Evolutionary conservation across 1,140 invertebrate genomes (phyloP), one percentile per base, ranked within the genome.

Genomic region (Doryteuthis pealeii): DNA sequence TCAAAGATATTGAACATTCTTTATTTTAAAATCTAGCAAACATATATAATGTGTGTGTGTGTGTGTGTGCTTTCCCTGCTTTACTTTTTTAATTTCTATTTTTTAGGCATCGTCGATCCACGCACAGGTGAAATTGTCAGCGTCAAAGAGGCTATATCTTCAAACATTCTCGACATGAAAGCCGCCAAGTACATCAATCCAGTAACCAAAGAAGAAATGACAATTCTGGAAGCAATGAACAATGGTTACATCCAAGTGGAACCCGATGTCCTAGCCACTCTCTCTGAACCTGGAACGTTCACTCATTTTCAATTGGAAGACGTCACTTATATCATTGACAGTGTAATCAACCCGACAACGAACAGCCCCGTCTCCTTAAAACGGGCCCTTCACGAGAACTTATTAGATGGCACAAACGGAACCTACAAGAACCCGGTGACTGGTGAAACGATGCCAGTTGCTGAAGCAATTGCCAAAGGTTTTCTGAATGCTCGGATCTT

Each of bases 401-500:
- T 87, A 66, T 81, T 88, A 58, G 83, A 86, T 71, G 75, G 75
- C 5, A 76, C 72, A 33, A 81, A 82, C 70, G 84, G 84, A 12
- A 32, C 82, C 1, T 87, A 86, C 75, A 75, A 78, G 31, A 84
- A 87, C 70, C 82, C 82, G 5, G 76, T 78, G 45, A 86, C 86
- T 0, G 85, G 85, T 10, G 83, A 85, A 75, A 80, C 80, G 14
- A 86, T 91, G 58, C 77, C 89, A 10, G 78, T 92, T 28, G 84
- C 87, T 35, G 90, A 91, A 71, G 91, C 91, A 31, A 87, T 91
- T 71, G 87, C 85, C 71, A 84, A 86, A 72, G 90, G 88, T 35
- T 82, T 90, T 31, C 85, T 91, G 58, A 85, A 88, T 73, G 86
- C 84, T 8, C 78, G 76, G 67, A 77, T 73, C 4, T 80, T 81